Evolutionary conservation across 2,113 vertebrate species (phyloP).

Genomic region (Sceloporus tristichus): DNA sequence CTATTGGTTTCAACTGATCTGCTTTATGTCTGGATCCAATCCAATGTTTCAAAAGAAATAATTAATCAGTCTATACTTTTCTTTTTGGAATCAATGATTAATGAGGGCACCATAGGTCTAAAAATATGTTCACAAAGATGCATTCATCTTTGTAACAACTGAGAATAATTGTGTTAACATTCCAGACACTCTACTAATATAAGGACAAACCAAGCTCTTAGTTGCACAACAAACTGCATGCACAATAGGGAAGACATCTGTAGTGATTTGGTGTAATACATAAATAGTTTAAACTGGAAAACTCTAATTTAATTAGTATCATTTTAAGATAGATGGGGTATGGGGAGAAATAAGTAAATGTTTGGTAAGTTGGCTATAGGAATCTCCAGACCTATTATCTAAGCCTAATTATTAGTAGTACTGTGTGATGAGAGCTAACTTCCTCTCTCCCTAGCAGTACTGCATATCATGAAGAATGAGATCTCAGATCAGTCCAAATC

Average conservation of each 20-base stretch:
- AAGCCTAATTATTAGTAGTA: conserved; percentile 44
- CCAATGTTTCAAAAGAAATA: conserved; percentile 55
- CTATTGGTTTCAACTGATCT: not conserved
- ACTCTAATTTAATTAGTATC: conserved; percentile 60
- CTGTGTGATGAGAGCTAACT: conserved; percentile 14
- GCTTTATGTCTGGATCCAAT: not conserved
- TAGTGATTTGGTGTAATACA: conserved; percentile 41
- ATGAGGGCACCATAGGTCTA: conserved; percentile 64
- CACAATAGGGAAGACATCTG: conserved; percentile 33
- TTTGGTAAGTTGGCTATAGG: conserved; percentile 39
- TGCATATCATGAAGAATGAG: not conserved
- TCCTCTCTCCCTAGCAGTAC: conserved; percentile 30
- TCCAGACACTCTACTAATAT: conserved; percentile 51
- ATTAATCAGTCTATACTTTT: conserved; percentile 47
- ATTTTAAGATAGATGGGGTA: conserved; percentile 41
- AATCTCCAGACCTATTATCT: not conserved
- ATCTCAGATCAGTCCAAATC: too few species aligned
- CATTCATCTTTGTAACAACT: conserved; percentile 70
- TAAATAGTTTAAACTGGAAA: conserved; percentile 51
- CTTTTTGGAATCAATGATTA: conserved; percentile 55
- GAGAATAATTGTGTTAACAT: conserved; percentile 73
- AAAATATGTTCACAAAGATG: conserved; percentile 66
- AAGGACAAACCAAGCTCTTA: conserved; percentile 64
- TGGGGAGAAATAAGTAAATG: conserved; percentile 41
- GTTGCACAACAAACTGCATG: conserved; percentile 58